These are phyloP conservation scores for Furnarius figulus DNA, from an alignment of 2,113 vertebrate species.

Conservation along the genomic window DNA sequence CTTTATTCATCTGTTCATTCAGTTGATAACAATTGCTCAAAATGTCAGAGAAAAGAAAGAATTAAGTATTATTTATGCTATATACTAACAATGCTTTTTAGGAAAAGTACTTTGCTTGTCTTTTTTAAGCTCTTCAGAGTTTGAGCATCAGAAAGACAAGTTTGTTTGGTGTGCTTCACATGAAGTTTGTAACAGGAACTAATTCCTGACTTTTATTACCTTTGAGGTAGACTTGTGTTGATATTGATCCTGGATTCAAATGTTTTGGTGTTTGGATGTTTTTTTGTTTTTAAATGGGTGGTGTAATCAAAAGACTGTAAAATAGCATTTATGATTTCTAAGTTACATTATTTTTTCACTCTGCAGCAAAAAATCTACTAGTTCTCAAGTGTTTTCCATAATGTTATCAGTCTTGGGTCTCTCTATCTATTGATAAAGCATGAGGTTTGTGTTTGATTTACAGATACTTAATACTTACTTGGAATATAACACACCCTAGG, in stretches of 20 bases:
- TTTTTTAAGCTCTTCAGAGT: not conserved
- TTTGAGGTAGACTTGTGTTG: not conserved
- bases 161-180: not conserved
- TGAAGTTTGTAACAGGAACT: not conserved
- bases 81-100: not conserved
- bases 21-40: not conserved
- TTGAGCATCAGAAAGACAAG: not conserved
- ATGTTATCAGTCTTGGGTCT: not conserved
- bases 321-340: not conserved
- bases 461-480: not conserved
- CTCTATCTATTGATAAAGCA: not conserved
- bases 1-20: not conserved
- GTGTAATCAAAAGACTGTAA: not conserved
- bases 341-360: not conserved
- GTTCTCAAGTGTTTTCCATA: not conserved
- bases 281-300: not conserved
- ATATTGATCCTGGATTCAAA: not conserved
- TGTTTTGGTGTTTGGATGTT: not conserved
- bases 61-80: not conserved
- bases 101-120: not conserved
- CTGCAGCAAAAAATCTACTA: not conserved
- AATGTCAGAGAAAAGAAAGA: not conserved
- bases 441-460: slow-evolving; percentile 5
- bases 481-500: not conserved
- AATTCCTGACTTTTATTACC: not conserved